A percentile compares a stretch with the other conserved stretches of the same genome.
These are phyloP conservation scores for Pteromalus puparum DNA, from an alignment of 1,140 invertebrate genomes.

Conservation along the genomic window DNA sequence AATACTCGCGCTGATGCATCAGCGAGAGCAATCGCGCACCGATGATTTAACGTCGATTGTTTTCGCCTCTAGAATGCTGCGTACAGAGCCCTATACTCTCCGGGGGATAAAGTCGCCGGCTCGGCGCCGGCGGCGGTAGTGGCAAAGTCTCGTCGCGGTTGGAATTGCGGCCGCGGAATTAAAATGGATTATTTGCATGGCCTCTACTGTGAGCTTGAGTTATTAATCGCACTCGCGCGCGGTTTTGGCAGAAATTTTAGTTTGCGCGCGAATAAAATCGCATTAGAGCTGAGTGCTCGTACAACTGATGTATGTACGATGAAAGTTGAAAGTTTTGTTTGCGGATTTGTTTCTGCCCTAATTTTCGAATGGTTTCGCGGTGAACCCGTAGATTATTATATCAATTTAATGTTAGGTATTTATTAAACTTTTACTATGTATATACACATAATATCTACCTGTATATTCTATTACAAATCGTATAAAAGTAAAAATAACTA, in stretches of 20 bases:
- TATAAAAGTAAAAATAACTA: too few relatives aligned
- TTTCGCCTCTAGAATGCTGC: neutral
- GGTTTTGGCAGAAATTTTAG: neutral
- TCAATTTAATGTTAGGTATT: too few relatives aligned
- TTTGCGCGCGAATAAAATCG: neutral
- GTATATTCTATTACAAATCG: too few relatives aligned
- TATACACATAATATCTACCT: too few relatives aligned
- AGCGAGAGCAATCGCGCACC: neutral
- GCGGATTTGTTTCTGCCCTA: neutral
- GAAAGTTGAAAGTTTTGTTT: neutral
- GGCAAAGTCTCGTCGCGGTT: neutral
- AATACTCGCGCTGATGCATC: too few relatives aligned
- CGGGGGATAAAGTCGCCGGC: neutral
- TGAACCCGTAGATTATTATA: too few relatives aligned
- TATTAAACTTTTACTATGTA: too few relatives aligned
- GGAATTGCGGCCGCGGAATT: neutral
- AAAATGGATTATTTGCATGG: neutral
- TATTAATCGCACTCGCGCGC: too few relatives aligned
- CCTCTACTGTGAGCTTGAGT: neutral
- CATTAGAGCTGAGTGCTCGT: neutral
- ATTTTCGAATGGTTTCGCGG: too few relatives aligned
- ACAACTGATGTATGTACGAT: neutral
- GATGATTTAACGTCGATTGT: slow-evolving; percentile 28
- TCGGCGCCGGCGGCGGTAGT: too few relatives aligned
- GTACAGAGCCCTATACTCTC: too few relatives aligned